These are phyloP conservation scores for Plagodis pulveraria DNA, from an alignment of 2,888 invertebrate species.

Conservation along the genomic window DNA sequence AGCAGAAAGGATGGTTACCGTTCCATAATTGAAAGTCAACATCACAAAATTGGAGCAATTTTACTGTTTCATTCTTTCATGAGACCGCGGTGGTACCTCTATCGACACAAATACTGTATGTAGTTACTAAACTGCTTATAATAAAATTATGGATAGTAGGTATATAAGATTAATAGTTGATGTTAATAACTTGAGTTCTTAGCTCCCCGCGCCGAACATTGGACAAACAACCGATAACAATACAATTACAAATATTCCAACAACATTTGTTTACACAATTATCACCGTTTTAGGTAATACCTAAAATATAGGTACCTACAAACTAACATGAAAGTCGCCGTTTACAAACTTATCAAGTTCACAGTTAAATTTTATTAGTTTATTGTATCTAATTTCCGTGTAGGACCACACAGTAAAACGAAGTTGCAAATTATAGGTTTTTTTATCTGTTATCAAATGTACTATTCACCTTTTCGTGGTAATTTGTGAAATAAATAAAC, in stretches of 20 bases:
- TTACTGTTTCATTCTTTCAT: too few relatives aligned
- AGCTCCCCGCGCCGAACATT: conserved; percentile 3
- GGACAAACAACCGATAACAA: conserved; percentile 15
- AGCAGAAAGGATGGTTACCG: too few relatives aligned
- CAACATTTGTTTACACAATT: neutral
- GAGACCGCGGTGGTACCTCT: too few relatives aligned
- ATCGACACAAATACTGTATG: too few relatives aligned
- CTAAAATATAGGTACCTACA: conserved; percentile 18
- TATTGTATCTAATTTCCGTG: conserved; percentile 1
- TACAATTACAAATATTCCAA: conserved; percentile 14
- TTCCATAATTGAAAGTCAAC: too few relatives aligned
- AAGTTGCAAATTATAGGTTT: conserved; percentile 2
- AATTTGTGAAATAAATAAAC: conserved; percentile 3
- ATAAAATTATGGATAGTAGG: too few relatives aligned
- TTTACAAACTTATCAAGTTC: conserved; percentile 16
- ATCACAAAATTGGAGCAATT: too few relatives aligned
- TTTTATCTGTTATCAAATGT: conserved; percentile 15
- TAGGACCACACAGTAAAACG: too few relatives aligned
- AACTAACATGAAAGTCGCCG: conserved; percentile 12
- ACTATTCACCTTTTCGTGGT: conserved; percentile 15
- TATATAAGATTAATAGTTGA: too few relatives aligned
- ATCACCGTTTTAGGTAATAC: conserved; percentile 1
- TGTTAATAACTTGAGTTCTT: neutral
- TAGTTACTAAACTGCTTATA: too few relatives aligned
- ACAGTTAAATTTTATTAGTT: conserved; percentile 27